Conservation (phyloP, 2,888 invertebrate species). For the Pseudolycoriella hygida region DNA sequence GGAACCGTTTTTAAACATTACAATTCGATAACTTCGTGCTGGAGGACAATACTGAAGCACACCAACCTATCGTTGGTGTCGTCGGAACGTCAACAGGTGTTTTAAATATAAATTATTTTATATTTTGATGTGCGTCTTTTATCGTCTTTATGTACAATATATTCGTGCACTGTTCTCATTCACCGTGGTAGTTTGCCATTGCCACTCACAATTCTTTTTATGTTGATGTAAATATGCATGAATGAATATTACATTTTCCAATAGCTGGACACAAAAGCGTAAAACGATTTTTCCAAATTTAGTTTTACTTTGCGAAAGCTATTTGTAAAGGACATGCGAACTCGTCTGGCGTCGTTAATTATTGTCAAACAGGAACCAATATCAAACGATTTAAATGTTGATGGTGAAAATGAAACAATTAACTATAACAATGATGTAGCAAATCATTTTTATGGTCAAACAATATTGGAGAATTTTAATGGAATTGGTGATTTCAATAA, state of each 20-base stretch:
- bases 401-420: constrained; percentile 4
- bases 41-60: constrained; percentile 22
- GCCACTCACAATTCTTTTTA: too few species aligned
- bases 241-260: too few species aligned
- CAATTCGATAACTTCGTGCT: constrained; percentile 18
- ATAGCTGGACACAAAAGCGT: too few species aligned
- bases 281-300: too few species aligned
- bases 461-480: neutral
- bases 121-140: constrained; percentile 6
- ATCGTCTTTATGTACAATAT: constrained; percentile 11
- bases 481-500: constrained; percentile 8
- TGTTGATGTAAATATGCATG: neutral
- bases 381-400: constrained; percentile 10
- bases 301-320: too few species aligned
- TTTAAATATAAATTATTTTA: constrained; percentile 10
- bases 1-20: neutral
- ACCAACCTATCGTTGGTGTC: constrained; percentile 11
- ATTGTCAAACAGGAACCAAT: constrained; percentile 29
- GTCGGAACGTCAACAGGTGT: constrained; percentile 26
- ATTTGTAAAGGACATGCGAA: constrained; percentile 21
- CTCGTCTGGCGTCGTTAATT: constrained; percentile 29
- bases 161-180: constrained; percentile 7
- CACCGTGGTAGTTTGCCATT: neutral
- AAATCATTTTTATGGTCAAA: constrained; percentile 4
- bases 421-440: constrained; percentile 6